These are phyloP conservation scores for Aviceda subcristata DNA, from an alignment of 2,113 vertebrate species.

Conservation along the genomic window DNA sequence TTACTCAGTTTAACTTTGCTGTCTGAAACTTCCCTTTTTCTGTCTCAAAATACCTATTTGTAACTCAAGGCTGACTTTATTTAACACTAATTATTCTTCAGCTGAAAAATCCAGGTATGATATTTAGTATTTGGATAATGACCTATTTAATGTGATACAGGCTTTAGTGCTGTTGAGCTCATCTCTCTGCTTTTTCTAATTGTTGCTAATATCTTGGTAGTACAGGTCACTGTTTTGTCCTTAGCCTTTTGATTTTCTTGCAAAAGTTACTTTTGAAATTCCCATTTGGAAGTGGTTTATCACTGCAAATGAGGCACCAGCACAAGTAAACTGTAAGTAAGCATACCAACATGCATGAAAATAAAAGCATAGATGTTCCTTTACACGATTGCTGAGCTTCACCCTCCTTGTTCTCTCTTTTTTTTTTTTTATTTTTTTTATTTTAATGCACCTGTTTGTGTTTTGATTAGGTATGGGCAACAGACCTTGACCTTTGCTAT, in stretches of 20 bases:
- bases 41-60: neutral
- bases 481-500: constrained; percentile 85
- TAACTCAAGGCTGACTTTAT: neutral
- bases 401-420: neutral
- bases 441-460: neutral
- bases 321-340: neutral
- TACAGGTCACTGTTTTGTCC: neutral
- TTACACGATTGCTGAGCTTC: neutral
- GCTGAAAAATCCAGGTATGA: neutral
- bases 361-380: neutral
- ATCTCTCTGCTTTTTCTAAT: neutral
- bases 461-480: constrained; percentile 84
- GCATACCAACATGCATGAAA: neutral
- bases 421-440: too few species aligned
- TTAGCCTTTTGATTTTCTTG: neutral
- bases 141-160: neutral
- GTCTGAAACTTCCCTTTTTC: neutral
- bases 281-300: neutral
- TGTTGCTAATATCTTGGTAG: neutral
- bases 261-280: neutral
- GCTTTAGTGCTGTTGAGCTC: neutral
- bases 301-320: neutral
- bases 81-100: neutral
- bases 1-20: neutral
- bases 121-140: neutral